Conservation (phyloP, 2,797 vertebrate species). For the Peromyscus nudipes region DNA sequence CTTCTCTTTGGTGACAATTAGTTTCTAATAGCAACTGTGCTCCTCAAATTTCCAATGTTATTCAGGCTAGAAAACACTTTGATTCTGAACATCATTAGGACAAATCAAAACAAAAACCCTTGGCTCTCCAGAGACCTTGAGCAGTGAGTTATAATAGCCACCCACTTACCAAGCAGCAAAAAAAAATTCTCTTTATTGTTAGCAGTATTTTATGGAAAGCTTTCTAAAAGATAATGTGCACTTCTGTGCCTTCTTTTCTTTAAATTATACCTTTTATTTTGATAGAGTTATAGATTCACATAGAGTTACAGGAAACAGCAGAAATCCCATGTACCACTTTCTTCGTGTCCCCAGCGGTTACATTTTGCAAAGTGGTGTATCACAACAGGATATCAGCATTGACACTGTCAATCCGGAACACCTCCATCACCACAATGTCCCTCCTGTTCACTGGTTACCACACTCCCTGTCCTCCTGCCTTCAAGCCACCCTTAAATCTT, state of each 20-base stretch:
- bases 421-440: neutral
- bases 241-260: neutral
- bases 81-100: constrained; percentile 52
- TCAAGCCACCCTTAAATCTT: neutral
- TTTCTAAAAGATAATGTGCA: constrained; percentile 25
- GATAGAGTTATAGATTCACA: constrained; percentile 1
- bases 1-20: neutral
- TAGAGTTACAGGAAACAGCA: neutral
- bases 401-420: neutral
- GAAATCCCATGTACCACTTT: neutral
- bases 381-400: neutral
- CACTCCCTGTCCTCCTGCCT: neutral
- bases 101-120: constrained; percentile 49
- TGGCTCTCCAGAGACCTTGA: constrained; percentile 53
- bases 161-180: neutral
- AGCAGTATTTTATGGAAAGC: constrained; percentile 32
- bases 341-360: neutral
- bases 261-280: constrained; percentile 4
- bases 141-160: constrained; percentile 1
- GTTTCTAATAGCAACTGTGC: constrained; percentile 57
- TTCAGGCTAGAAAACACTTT: constrained; percentile 43
- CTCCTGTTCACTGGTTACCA: neutral
- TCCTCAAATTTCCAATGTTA: neutral
- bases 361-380: neutral
- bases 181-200: neutral